A percentile compares a stretch with the other conserved stretches of the same genome.
Evolutionary conservation across 64 coral and sea anemone genomes (phyloP).

Genomic region (Montipora efflorescens): DNA sequence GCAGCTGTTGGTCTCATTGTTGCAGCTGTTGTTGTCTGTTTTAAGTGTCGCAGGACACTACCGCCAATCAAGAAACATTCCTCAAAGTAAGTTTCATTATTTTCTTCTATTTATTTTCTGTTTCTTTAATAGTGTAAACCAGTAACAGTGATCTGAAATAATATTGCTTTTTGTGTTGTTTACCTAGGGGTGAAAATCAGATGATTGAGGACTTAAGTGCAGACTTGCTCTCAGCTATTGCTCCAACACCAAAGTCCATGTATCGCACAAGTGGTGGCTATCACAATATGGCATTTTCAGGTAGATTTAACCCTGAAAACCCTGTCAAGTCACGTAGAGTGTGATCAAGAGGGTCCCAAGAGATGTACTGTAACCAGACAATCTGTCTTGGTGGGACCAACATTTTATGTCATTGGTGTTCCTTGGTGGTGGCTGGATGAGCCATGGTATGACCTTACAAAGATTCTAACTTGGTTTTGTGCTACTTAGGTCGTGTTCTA

Average conservation of each 20-base stretch:
- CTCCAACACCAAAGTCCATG: conserved; percentile 98
- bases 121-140: not conserved
- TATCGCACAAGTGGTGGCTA: conserved; percentile 92
- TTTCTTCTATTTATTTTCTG: not conserved
- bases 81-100: conserved; percentile 53
- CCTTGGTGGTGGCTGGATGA: no score
- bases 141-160: no score
- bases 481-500: no score
- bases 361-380: no score
- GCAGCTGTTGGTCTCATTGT: conserved; percentile 74
- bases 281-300: conserved; percentile 86
- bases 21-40: conserved; percentile 77
- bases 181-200: conserved; percentile 86
- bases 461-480: no score
- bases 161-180: not conserved
- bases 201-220: conserved; percentile 86
- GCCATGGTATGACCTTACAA: no score
- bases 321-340: conserved; percentile 87
- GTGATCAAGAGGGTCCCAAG: conserved; percentile 5
- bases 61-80: conserved; percentile 65
- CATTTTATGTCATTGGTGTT: no score
- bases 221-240: conserved; percentile 91
- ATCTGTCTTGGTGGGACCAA: no score
- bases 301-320: conserved; percentile 90
- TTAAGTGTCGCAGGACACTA: conserved; percentile 65